Evolutionary conservation across 2,888 invertebrate species (phyloP).

Genomic region (Terebella lapidaria): DNA sequence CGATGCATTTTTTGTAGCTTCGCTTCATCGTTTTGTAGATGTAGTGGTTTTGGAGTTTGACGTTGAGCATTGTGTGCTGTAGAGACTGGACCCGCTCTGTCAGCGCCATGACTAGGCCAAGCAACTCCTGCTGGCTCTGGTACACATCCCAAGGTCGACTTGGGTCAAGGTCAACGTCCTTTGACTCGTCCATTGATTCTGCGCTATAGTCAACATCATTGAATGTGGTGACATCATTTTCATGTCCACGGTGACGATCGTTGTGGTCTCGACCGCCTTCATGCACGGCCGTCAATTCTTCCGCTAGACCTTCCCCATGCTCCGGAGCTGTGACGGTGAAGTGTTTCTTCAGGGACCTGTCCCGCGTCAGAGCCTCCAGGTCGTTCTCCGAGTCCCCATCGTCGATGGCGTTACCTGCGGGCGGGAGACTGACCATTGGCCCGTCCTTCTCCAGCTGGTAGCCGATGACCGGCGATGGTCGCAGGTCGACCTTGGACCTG

Average conservation of each 20-base stretch:
- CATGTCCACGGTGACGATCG: not conserved
- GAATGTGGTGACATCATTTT: not conserved
- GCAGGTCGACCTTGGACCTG: too few species aligned
- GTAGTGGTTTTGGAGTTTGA: constrained; percentile 20
- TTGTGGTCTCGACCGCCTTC: not conserved
- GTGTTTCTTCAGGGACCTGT: too few species aligned
- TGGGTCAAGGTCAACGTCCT: not conserved
- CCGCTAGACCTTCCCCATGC: too few species aligned
- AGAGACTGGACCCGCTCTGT: constrained; percentile 7
- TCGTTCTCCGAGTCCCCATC: not conserved
- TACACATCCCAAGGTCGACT: not conserved
- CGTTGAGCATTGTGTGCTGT: constrained; percentile 10
- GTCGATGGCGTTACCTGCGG: not conserved
- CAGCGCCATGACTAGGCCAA: not conserved
- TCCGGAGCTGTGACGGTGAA: too few species aligned
- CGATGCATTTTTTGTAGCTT: not conserved
- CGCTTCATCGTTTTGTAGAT: constrained; percentile 14
- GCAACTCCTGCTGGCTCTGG: not conserved
- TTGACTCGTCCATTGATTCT: not conserved
- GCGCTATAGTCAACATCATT: not conserved
- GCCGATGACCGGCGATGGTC: not conserved
- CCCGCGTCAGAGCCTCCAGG: too few species aligned
- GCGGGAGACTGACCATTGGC: not conserved
- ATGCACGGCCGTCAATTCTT: too few species aligned
- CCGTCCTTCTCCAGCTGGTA: not conserved